phyloP scores from a whole-genome alignment of 2,797 vertebrate genomes.

The Valencia hispanica region DNA sequence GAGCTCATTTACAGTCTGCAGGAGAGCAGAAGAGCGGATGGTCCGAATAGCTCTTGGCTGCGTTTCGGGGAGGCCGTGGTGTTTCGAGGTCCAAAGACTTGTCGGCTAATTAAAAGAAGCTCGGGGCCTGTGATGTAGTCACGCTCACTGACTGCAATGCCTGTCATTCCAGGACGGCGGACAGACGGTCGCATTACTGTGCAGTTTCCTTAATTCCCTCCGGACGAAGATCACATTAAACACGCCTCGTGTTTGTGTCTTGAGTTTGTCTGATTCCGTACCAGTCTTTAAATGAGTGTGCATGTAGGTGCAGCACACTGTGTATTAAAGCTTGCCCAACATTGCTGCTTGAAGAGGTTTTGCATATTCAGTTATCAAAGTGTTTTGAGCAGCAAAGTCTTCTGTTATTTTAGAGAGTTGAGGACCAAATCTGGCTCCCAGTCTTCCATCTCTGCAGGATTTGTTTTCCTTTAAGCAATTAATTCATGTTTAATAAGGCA shows the following conservation, averaged over 20 bases:
- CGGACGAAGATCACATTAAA: constrained; percentile 24
- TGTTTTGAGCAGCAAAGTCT: constrained; percentile 30
- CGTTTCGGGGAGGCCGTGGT: constrained; percentile 21
- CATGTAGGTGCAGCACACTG: constrained; percentile 5
- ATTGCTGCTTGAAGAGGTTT: constrained; percentile 43
- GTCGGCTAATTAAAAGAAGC: constrained; percentile 56
- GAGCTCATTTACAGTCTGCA: constrained; percentile 61
- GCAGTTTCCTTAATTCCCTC: constrained; percentile 35
- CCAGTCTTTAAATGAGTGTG: constrained; percentile 25
- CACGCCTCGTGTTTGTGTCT: constrained; percentile 55
- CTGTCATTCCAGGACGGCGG: constrained; percentile 32
- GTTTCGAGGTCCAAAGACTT: constrained; percentile 50
- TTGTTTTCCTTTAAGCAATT: constrained; percentile 32
- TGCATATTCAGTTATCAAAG: constrained; percentile 40
- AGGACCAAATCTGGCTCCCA: constrained; percentile 13
- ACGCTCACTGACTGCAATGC: constrained; percentile 28
- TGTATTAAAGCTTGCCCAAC: constrained; percentile 42
- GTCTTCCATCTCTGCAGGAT: constrained; percentile 15
- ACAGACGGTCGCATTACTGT: constrained; percentile 12
- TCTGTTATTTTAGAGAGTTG: constrained; percentile 19
- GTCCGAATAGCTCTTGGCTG: constrained; percentile 35
- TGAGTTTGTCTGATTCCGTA: constrained; percentile 36
- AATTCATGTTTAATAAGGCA: constrained; percentile 20
- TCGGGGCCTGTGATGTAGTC: constrained; percentile 50
- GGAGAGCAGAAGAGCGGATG: constrained; percentile 39